A percentile compares a stretch with the other conserved stretches of the same genome.
These are phyloP conservation scores for Physella acuta DNA, from an alignment of 1,140 invertebrate species.

Conservation along the genomic window DNA sequence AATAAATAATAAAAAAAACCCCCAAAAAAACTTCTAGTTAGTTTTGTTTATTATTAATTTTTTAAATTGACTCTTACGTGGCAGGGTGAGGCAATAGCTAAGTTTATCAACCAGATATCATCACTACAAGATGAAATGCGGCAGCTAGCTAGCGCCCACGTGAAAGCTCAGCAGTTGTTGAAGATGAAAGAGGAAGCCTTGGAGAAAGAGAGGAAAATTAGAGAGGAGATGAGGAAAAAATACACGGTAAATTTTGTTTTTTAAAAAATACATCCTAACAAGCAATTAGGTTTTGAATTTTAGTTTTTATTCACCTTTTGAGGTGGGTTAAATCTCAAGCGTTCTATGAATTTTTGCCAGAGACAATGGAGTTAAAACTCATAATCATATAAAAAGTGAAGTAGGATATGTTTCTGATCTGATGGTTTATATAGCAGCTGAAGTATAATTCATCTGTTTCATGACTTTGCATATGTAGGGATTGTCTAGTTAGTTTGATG, in stretches of 20 bases:
- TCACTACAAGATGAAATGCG: constrained; percentile 49
- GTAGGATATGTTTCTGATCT: too few relatives aligned
- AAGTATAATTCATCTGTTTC: too few relatives aligned
- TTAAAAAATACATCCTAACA: too few relatives aligned
- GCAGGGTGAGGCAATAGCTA: constrained; percentile 49
- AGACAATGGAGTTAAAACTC: too few relatives aligned
- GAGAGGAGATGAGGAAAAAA: constrained; percentile 47
- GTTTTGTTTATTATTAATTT: background rate
- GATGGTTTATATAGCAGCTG: too few relatives aligned
- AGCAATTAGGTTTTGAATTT: too few relatives aligned
- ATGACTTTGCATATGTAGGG: too few relatives aligned
- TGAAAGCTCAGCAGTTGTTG: constrained; percentile 41
- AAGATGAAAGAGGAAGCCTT: constrained; percentile 46
- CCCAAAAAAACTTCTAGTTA: background rate
- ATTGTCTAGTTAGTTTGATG: too few relatives aligned
- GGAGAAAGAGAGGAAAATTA: constrained; percentile 44
- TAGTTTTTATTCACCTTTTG: too few relatives aligned
- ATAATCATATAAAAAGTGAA: too few relatives aligned
- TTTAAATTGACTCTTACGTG: background rate
- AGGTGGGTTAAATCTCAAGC: too few relatives aligned
- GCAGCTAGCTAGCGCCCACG: constrained; percentile 46
- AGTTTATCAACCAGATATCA: constrained; percentile 50
- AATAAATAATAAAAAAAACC: background rate
- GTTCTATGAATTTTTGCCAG: too few relatives aligned
- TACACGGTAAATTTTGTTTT: constrained; percentile 49